Conservation (phyloP, 2,113 vertebrate species). For the Crotalus horridus region DNA sequence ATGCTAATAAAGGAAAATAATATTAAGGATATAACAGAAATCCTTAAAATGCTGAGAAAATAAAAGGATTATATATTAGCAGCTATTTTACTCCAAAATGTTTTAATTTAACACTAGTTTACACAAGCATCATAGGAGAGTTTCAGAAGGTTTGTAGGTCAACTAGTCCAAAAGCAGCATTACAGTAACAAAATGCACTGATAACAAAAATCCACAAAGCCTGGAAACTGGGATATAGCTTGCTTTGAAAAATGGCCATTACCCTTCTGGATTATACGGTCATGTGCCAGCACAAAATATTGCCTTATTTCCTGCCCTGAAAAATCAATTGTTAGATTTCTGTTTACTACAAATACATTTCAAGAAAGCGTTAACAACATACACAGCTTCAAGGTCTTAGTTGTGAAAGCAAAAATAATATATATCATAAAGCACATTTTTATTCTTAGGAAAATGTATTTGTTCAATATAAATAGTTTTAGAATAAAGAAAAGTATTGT, state of each 20-base stretch:
- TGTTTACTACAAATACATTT: background rate
- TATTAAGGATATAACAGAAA: constrained; percentile 2
- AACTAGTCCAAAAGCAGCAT: background rate
- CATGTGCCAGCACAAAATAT: constrained; percentile 2
- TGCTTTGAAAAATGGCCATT: constrained; percentile 2
- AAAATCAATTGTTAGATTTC: constrained; percentile 15
- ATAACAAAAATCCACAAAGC: constrained; percentile 4
- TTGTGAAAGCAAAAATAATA: constrained; percentile 18
- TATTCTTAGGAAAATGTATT: background rate
- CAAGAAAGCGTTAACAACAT: background rate
- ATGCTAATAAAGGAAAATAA: background rate
- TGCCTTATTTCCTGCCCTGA: constrained; percentile 5
- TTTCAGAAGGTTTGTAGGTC: background rate
- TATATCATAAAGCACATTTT: background rate
- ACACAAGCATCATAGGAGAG: background rate
- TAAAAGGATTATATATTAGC: background rate
- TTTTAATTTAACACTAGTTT: background rate
- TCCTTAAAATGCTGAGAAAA: background rate
- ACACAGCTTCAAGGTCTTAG: background rate
- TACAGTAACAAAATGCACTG: constrained; percentile 19
- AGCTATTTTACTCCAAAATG: background rate
- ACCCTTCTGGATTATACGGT: constrained; percentile 9
- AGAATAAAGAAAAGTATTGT: constrained; percentile 21
- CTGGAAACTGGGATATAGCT: background rate
- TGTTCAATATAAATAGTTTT: background rate